These are phyloP conservation scores for Apogon talboti DNA, from an alignment of 2,797 vertebrate genomes.

Conservation along the genomic window DNA sequence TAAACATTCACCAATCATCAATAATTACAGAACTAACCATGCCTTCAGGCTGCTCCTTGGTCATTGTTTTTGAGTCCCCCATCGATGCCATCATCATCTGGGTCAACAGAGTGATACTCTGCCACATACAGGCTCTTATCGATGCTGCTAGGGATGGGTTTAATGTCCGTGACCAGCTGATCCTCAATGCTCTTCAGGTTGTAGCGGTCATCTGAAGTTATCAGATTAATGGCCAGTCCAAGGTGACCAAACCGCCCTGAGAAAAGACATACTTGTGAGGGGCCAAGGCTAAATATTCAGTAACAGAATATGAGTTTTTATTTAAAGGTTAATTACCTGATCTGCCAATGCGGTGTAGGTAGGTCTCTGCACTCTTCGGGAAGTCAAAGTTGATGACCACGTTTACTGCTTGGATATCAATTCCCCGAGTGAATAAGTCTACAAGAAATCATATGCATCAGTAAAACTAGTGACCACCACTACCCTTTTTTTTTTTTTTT, in stretches of 20 bases:
- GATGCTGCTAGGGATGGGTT: constrained; percentile 83
- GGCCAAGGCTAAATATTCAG: background rate
- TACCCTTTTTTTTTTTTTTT: background rate
- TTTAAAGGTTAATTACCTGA: constrained; percentile 69
- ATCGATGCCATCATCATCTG: constrained; percentile 52
- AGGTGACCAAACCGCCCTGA: constrained; percentile 82
- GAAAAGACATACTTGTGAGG: background rate
- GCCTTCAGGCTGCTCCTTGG: constrained; percentile 60
- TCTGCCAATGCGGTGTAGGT: constrained; percentile 85
- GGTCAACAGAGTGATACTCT: constrained; percentile 80
- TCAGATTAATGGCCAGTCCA: constrained; percentile 84
- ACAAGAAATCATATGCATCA: constrained; percentile 8
- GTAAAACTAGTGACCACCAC: background rate
- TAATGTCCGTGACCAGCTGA: constrained; percentile 83
- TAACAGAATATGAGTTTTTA: background rate
- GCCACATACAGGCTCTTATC: constrained; percentile 85
- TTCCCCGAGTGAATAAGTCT: constrained; percentile 81
- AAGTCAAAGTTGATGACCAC: constrained; percentile 88
- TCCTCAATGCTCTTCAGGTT: constrained; percentile 84
- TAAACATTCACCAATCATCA: no score
- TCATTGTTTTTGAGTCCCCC: constrained; percentile 40
- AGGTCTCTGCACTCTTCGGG: constrained; percentile 85
- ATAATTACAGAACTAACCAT: constrained; percentile 47
- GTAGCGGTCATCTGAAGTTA: constrained; percentile 84
- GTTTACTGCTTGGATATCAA: constrained; percentile 87